These are phyloP conservation scores for Cheilosia scutellata DNA, from an alignment of 2,888 invertebrate species.

Conservation along the genomic window DNA sequence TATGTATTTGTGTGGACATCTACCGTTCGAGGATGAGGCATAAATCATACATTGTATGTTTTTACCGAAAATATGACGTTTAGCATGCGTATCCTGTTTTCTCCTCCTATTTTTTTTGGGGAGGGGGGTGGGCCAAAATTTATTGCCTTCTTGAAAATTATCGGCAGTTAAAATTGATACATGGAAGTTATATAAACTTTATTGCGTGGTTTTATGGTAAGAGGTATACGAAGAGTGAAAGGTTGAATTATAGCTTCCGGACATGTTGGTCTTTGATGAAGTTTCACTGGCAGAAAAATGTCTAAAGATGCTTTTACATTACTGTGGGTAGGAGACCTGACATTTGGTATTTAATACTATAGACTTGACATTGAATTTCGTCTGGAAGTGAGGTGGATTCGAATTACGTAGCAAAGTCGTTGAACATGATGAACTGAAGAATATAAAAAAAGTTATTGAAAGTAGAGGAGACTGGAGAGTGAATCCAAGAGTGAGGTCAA, in stretches of 20 bases:
- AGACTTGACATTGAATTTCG: too few species aligned
- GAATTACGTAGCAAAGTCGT: too few species aligned
- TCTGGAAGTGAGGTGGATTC: too few species aligned
- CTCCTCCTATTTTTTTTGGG: not conserved
- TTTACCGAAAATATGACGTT: conserved; percentile 25
- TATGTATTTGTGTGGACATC: not conserved
- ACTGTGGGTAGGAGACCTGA: too few species aligned
- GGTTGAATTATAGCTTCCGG: conserved; percentile 2
- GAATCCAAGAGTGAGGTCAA: too few species aligned
- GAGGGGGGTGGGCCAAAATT: conserved; percentile 17
- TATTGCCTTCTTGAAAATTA: conserved; percentile 53
- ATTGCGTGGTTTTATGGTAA: not conserved
- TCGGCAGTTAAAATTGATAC: conserved; percentile 69
- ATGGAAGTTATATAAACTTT: conserved; percentile 15
- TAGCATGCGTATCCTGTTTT: conserved; percentile 42
- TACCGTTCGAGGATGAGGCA: not conserved
- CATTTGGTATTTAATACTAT: too few species aligned
- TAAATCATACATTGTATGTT: conserved; percentile 11
- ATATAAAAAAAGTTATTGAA: too few species aligned
- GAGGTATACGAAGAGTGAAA: too few species aligned
- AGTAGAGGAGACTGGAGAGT: too few species aligned
- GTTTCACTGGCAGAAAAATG: not conserved
- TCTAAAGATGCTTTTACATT: not conserved
- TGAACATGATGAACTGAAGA: too few species aligned
- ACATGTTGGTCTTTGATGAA: conserved; percentile 1